phyloP scores from a whole-genome alignment of 2,888 invertebrate genomes.

The Molanna angustata region DNA sequence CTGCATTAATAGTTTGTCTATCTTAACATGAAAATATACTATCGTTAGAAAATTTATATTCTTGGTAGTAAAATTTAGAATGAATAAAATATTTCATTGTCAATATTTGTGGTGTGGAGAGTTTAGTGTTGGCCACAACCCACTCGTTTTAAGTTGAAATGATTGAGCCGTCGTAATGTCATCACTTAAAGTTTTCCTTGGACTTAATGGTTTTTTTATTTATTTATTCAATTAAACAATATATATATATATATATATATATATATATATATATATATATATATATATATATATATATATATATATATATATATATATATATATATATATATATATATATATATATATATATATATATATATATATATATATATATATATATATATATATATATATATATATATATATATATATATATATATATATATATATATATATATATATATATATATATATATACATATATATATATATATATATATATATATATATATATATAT shows the following conservation, averaged over 20 bases:
- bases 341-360: background rate
- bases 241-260: background rate
- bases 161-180: too few species aligned
- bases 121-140: too few species aligned
- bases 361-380: background rate
- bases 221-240: too few species aligned
- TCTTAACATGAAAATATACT: too few species aligned
- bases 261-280: slow-evolving; percentile 4
- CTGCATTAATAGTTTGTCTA: too few species aligned
- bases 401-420: background rate
- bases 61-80: too few species aligned
- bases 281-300: slow-evolving; percentile 5
- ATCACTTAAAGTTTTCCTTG: too few species aligned
- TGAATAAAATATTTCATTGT: too few species aligned
- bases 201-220: too few species aligned
- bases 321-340: slow-evolving; percentile 5
- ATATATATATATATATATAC: background rate
- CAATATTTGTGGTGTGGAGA: too few species aligned
- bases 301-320: slow-evolving; percentile 6
- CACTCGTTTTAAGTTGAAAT: too few species aligned
- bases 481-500: background rate
- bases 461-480: background rate
- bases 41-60: too few species aligned
- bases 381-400: background rate
- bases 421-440: background rate